Conservation (phyloP, 2,888 invertebrate genomes). For the Lampropteryx suffumata region DNA sequence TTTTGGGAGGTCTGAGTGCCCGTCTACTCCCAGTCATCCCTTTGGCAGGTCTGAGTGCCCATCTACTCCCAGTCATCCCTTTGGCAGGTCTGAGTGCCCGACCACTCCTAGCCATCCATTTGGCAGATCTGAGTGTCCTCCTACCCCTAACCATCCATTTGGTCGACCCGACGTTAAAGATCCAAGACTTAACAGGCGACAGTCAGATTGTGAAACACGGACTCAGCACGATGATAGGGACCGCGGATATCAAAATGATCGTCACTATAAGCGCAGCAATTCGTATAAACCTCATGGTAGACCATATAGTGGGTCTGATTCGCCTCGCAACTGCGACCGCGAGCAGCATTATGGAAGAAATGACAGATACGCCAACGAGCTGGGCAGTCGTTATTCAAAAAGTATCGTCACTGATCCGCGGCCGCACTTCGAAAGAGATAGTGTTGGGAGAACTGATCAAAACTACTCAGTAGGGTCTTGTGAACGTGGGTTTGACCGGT, state of each 20-base stretch:
- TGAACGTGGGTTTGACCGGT: slow-evolving; percentile 27
- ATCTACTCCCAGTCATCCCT: slow-evolving; percentile 46
- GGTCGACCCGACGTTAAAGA: slow-evolving; percentile 49
- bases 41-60: slow-evolving; percentile 42
- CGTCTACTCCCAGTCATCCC: slow-evolving; percentile 43
- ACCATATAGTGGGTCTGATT: slow-evolving; percentile 38
- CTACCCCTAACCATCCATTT: slow-evolving; percentile 40
- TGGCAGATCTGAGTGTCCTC: slow-evolving; percentile 39
- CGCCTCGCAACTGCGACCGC: slow-evolving; percentile 41
- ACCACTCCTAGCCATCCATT: slow-evolving; percentile 37
- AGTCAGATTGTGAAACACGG: slow-evolving; percentile 49
- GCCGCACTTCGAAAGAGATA: slow-evolving; percentile 17
- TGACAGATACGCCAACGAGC: slow-evolving; percentile 36
- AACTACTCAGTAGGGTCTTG: slow-evolving; percentile 30
- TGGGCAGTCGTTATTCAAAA: slow-evolving; percentile 12
- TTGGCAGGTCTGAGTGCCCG: slow-evolving; percentile 41
- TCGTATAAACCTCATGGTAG: slow-evolving; percentile 42
- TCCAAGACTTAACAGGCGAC: slow-evolving; percentile 58
- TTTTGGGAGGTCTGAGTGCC: slow-evolving; percentile 50
- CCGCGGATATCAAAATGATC: slow-evolving; percentile 49
- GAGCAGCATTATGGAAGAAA: slow-evolving; percentile 45
- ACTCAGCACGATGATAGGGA: slow-evolving; percentile 49
- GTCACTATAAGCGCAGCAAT: slow-evolving; percentile 32
- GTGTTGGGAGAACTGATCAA: slow-evolving; percentile 24
- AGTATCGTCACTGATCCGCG: slow-evolving; percentile 2